Conservation (phyloP, 2,113 vertebrate genomes). For the Uria aalge region DNA sequence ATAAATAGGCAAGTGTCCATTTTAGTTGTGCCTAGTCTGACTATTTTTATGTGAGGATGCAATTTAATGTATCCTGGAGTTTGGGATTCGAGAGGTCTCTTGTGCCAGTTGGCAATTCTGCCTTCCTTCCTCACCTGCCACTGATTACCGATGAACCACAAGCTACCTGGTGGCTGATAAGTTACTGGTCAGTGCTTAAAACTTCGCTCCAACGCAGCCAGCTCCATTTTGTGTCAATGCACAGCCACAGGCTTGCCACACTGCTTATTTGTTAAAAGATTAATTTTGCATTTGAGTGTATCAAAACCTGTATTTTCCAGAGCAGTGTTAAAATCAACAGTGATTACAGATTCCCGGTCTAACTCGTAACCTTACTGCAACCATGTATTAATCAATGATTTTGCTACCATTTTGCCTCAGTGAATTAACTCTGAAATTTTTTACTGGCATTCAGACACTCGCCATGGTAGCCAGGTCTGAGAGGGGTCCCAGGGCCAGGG, state of each 20-base stretch:
- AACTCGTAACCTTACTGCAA: background rate
- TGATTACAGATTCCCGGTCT: background rate
- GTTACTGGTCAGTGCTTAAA: background rate
- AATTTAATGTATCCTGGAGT: background rate
- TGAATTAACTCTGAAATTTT: background rate
- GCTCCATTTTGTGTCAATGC: background rate
- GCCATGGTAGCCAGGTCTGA: background rate
- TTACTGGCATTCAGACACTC: background rate
- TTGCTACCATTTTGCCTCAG: background rate
- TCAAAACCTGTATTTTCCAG: background rate
- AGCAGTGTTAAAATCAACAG: background rate
- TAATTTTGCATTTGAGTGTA: background rate
- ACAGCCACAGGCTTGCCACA: background rate
- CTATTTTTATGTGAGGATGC: background rate
- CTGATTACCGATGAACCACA: background rate
- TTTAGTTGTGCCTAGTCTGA: background rate
- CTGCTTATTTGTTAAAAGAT: background rate
- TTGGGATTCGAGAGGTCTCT: background rate
- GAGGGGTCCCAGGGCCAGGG: background rate
- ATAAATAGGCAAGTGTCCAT: background rate
- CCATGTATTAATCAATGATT: background rate
- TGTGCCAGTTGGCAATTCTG: background rate
- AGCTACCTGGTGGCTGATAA: background rate
- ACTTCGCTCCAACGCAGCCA: background rate
- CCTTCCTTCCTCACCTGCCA: background rate